Percentiles rank a stretch among this genome's conserved stretches.
phyloP scores from a whole-genome alignment of 2,797 vertebrate species.

The Kryptopterus vitreolus region DNA sequence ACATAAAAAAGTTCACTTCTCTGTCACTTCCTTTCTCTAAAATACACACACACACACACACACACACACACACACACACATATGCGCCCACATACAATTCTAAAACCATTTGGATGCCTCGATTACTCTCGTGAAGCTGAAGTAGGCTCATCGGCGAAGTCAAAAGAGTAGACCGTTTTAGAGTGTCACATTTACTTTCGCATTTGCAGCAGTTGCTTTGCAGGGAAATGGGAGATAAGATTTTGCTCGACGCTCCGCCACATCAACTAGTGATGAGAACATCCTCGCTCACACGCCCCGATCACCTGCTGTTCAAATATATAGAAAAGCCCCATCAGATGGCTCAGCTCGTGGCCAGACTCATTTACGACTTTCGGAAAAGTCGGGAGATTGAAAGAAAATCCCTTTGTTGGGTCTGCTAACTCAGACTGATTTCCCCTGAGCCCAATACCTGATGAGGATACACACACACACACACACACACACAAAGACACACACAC shows the following conservation, averaged over 20 bases:
- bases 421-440: conserved; percentile 38
- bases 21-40: not conserved
- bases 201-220: not conserved
- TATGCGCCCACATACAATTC: not conserved
- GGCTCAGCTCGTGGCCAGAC: conserved; percentile 1
- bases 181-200: conserved; percentile 8
- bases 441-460: conserved; percentile 32
- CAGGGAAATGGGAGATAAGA: conserved; percentile 6
- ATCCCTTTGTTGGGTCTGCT: conserved; percentile 40
- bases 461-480: not conserved
- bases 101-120: not conserved
- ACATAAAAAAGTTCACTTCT: not conserved
- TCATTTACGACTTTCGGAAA: conserved; percentile 24
- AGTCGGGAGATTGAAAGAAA: conserved; percentile 28
- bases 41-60: conserved; percentile 9
- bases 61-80: not conserved
- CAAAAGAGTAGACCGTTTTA: not conserved
- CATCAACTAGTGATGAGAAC: conserved; percentile 23
- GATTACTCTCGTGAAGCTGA: not conserved
- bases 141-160: conserved; percentile 18
- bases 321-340: conserved; percentile 11
- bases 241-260: conserved; percentile 2
- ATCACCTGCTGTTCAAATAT: conserved; percentile 34
- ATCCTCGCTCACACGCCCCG: not conserved
- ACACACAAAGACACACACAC: not conserved